These are phyloP conservation scores for Sebastolobus alascanus DNA, from an alignment of 2,797 vertebrate species.

Conservation along the genomic window DNA sequence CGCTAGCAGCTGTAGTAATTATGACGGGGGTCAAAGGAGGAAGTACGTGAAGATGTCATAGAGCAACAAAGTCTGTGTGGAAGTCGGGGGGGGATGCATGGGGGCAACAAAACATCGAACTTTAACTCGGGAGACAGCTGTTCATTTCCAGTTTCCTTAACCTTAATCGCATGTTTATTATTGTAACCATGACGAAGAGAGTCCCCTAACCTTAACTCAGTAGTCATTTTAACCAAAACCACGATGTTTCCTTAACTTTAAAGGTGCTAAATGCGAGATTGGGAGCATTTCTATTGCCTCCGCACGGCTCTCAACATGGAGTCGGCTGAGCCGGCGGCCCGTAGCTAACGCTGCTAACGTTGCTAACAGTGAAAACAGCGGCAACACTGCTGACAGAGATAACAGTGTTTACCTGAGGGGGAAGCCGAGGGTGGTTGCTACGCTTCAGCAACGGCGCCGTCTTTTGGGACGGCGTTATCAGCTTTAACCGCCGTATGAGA, in stretches of 20 bases:
- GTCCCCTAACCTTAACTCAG: background rate
- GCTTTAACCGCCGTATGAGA: too few species aligned
- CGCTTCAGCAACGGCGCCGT: too few species aligned
- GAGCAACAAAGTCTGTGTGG: background rate
- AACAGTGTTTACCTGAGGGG: background rate
- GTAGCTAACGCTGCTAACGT: background rate
- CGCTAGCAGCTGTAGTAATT: constrained; percentile 35
- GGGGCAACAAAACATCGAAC: constrained; percentile 1
- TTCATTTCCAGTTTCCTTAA: background rate
- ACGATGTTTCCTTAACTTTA: background rate
- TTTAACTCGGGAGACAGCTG: background rate
- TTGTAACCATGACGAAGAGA: background rate
- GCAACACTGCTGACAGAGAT: background rate
- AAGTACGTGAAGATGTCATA: background rate
- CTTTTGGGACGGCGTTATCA: too few species aligned
- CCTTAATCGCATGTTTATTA: background rate
- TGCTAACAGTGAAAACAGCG: background rate
- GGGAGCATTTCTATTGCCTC: background rate
- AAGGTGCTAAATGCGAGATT: background rate
- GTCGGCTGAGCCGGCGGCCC: background rate
- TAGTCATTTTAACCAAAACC: background rate
- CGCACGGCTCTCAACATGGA: background rate
- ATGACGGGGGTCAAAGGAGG: constrained; percentile 20
- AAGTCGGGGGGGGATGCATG: background rate
- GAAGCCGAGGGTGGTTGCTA: background rate